Conservation (phyloP, 2,888 invertebrate species). For the Cryptus viduatorius region DNA sequence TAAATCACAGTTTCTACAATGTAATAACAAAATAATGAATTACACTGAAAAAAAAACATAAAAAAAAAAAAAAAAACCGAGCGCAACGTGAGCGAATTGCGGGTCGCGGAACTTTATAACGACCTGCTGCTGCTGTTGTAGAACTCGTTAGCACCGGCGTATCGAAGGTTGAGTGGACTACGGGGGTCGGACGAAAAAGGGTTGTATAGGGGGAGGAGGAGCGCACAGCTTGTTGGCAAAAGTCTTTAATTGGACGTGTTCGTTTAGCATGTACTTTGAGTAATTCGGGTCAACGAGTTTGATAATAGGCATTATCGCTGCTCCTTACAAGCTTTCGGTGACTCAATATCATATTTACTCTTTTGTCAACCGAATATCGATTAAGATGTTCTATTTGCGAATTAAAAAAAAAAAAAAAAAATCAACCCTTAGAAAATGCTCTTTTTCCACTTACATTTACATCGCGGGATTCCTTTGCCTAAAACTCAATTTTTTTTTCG, state of each 20-base stretch:
- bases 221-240: constrained; percentile 55
- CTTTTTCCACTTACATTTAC: neutral
- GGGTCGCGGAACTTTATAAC: constrained; percentile 62
- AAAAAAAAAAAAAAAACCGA: constrained; percentile 5
- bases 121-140: constrained; percentile 49
- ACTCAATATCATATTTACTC: neutral
- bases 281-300: constrained; percentile 66
- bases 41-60: constrained; percentile 10
- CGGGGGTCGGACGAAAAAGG: constrained; percentile 33
- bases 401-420: neutral
- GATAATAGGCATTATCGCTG: constrained; percentile 61
- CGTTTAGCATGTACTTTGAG: constrained; percentile 58
- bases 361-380: neutral
- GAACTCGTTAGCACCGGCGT: constrained; percentile 59
- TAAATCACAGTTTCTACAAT: constrained; percentile 55
- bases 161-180: constrained; percentile 35
- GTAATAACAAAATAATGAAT: constrained; percentile 55
- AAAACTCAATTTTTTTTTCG: neutral
- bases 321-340: constrained; percentile 10
- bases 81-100: constrained; percentile 29
- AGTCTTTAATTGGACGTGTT: constrained; percentile 67
- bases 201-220: constrained; percentile 22
- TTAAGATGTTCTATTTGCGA: neutral
- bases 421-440: neutral
- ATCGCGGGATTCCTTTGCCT: neutral